Base-by-base conservation (phyloP, 2,797 vertebrate species). In the Psittacula echo region DNA sequence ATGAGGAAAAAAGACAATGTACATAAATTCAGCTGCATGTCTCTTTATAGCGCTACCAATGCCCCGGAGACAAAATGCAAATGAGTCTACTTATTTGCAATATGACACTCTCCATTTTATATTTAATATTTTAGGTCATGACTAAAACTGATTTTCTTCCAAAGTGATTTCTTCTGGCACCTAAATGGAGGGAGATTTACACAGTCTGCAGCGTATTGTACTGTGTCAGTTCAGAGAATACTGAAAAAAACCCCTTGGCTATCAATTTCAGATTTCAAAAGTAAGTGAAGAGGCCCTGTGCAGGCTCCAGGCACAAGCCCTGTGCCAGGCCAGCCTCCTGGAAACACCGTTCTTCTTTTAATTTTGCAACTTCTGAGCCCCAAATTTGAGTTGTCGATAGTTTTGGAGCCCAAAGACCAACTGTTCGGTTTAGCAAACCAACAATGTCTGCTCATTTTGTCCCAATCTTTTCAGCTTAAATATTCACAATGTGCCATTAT, bases 401-500 rank as follows among this genome's bases (percentile, higher is more conserved):
- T 96, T 97, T 95, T 93, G 96, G 96, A 97, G 96, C 96, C 97
- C 93, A 97, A 97, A 97, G 97, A 98, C 97, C 97, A 98, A 98
- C 97, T 97, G 95, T 96, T 98, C 97, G 48, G 96, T 97, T 98
- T 98, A 97, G 97, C 97, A 97, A 98, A 98, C 97, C 95, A 97
- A 97, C 98, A 98, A 98, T 97, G 98, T 98, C 98, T 97, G 96
- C 95, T 98, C 98, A 97, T 98, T 98, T 98, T 97, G 96, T 98
- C 97, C 97, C 97, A 97, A 98, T 98, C 97, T 98, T 98, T 98
- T 97, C 98, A 98, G 98, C 97, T 98, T 98, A 98, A 98, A 98
- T 98, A 98, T 98, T 98, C 98, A 98, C 98, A 99, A 98, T 98
- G 98, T 98, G 97, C 98, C 98, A 98, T 98, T 98, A 98, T 99